Evolutionary conservation across 1,140 invertebrate genomes (phyloP).

Genomic region (Bombus consobrinus): DNA sequence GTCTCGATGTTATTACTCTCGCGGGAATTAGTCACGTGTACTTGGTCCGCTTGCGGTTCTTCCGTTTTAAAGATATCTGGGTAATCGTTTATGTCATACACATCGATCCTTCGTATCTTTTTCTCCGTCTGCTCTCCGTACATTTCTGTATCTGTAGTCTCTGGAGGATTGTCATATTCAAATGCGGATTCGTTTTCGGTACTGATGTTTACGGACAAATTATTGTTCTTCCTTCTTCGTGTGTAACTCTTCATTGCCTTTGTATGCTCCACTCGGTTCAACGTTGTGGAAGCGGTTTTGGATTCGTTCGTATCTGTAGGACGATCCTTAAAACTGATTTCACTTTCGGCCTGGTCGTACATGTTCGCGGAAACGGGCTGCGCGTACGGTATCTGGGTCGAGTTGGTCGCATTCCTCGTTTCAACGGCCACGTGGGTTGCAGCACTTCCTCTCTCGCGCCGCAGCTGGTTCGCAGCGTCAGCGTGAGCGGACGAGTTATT

Average conservation of each 20-base stretch:
- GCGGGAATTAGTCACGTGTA: neutral
- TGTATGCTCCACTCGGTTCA: neutral
- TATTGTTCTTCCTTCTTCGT: neutral
- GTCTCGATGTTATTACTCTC: conserved; percentile 51
- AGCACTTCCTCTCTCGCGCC: conserved; percentile 46
- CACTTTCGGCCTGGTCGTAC: conserved; percentile 34
- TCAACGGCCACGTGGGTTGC: conserved; percentile 49
- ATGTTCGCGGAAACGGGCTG: conserved; percentile 41
- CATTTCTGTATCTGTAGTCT: neutral
- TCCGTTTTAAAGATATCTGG: neutral
- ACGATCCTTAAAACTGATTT: conserved; percentile 14
- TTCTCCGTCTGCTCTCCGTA: conserved; percentile 29
- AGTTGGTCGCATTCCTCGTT: conserved; percentile 52
- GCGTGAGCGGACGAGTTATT: conserved; percentile 65
- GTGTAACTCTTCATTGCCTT: neutral
- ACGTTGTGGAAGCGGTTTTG: neutral
- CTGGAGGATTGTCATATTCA: neutral
- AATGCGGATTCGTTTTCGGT: too few relatives aligned
- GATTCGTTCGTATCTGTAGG: neutral
- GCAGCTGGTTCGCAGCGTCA: conserved; percentile 42
- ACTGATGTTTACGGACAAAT: too few relatives aligned
- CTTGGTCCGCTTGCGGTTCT: neutral
- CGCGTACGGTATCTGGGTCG: conserved; percentile 67
- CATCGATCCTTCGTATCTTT: neutral
- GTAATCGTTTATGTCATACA: neutral